Base-by-base conservation (phyloP, 2,797 vertebrate genomes). In the Acanthopagrus latus region DNA sequence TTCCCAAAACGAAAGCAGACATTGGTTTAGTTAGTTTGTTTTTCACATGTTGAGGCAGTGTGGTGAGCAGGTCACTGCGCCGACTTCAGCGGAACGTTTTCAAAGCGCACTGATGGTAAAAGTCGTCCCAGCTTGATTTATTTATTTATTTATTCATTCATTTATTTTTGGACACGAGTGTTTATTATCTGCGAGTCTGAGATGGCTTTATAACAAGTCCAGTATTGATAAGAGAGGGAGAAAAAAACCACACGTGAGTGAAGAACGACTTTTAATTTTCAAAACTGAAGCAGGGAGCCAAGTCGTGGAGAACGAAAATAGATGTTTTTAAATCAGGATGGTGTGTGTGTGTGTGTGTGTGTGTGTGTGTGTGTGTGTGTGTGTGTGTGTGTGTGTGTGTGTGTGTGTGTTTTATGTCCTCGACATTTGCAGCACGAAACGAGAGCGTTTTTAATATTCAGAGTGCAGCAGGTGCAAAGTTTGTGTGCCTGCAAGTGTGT, bases 381-480 rank as follows among this genome's bases (percentile, higher is more conserved):
- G n/a, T n/a, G n/a, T n/a, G n/a, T n/a, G n/a, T n/a, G n/a, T n/a
- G n/a, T n/a, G n/a, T 52, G n/a, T n/a, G n/a, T n/a, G n/a, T n/a
- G n/a, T n/a, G n/a, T n/a, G n/a, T n/a, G n/a, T 52, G n/a, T n/a
- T n/a, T 7, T 33, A 8, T 1, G 23, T 16, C 7, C 1, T 33
- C 1, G 8, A 54, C 2, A 52, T 71, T 58, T 65, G 8, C 29
- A 33, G 9, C 33, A 51, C 2, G 2, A 58, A 60, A 16, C 41
- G 0, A 25, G n/a, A 64, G 18, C 8, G 25, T 50, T 64, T 75
- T 80, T 71, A 13, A 71, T 50, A 52, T 70, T 67, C 38, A 68
- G 47, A 46, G 41, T 68, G 82, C 80, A 86, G 76, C 91, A 92
- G 90, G 91, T 90, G 92, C 88, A 90, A 77, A 77, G 70, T 80